Evolutionary conservation across 2,797 vertebrate genomes (phyloP), one percentile per base, ranked within the genome.

Genomic region (Okamejei kenojei): DNA sequence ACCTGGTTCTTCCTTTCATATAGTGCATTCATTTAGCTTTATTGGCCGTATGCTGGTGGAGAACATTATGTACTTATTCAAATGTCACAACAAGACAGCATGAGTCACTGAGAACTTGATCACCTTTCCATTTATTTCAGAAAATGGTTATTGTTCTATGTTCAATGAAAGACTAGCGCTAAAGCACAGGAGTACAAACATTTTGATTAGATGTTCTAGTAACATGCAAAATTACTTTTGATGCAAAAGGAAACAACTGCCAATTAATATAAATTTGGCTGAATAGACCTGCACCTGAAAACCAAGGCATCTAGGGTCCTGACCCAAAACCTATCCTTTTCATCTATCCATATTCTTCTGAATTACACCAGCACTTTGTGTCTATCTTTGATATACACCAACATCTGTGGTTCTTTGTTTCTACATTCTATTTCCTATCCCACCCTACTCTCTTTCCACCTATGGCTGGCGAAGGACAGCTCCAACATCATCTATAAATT

Each of bases 1-100:
- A 74, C 6, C 71, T 26, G 81, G 13, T 15, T 10, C 35, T 45
- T 74, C 54, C 71, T 92, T 45, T 92, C 68, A 58, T 76, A 6
- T 76, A 58, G 26, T 88, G 45, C 71, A 29, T 45, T 38, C 90
- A 92, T 76, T 73, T 76, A 74, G 71, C 58, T 92, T 76, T 29
- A 92, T 58, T 76, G 71, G 38, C 71, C 54, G 45, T 54, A 26
- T 74, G 71, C 45, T 76, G 68, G 38, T 54, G 15, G 68, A 76
- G 90, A 92, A 92, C 90, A 92, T 74, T 74, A 54, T 35, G 71
- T 92, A 58, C 90, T 23, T 15, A 54, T n/a, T 92, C 76, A 92
- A 92, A 92, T 92, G 90, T 92, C 90, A 92, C 71, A 65, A 63
- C 32, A 17, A 38, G 45, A 26, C 71, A 58, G 68, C 45, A 58